Evolutionary conservation across 2,113 vertebrate genomes (phyloP).

Genomic region (Setophaga coronata): DNA sequence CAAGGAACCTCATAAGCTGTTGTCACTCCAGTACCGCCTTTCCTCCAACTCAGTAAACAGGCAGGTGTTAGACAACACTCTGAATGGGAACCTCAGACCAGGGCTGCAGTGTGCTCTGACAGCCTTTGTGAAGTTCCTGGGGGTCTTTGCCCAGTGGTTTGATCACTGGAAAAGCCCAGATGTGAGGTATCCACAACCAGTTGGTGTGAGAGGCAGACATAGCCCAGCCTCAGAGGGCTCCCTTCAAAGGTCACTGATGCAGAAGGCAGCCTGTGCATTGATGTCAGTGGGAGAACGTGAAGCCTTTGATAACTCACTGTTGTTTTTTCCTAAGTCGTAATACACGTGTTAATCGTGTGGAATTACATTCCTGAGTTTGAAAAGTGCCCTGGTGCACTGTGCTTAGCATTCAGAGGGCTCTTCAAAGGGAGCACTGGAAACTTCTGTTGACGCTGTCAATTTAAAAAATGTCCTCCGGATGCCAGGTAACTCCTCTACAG

Average conservation of each 20-base stretch:
- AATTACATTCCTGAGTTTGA: background rate
- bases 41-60: background rate
- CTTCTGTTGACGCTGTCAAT: background rate
- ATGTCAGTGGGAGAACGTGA: background rate
- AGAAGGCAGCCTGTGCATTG: background rate
- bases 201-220: background rate
- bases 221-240: background rate
- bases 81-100: background rate
- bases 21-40: background rate
- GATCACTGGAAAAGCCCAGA: background rate
- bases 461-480: background rate
- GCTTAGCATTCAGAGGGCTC: background rate
- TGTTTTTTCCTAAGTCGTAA: background rate
- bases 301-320: background rate
- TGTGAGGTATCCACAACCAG: background rate
- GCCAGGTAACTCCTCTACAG: slow-evolving; percentile 12
- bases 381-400: background rate
- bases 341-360: background rate
- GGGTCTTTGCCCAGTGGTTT: background rate
- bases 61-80: background rate
- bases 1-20: background rate
- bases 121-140: background rate
- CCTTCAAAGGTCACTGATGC: background rate
- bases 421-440: slow-evolving; percentile 27
- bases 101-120: background rate